Percentiles rank a stretch among this genome's conserved stretches.
phyloP scores from a whole-genome alignment of 2,113 vertebrate genomes.

The Mesocricetus auratus region DNA sequence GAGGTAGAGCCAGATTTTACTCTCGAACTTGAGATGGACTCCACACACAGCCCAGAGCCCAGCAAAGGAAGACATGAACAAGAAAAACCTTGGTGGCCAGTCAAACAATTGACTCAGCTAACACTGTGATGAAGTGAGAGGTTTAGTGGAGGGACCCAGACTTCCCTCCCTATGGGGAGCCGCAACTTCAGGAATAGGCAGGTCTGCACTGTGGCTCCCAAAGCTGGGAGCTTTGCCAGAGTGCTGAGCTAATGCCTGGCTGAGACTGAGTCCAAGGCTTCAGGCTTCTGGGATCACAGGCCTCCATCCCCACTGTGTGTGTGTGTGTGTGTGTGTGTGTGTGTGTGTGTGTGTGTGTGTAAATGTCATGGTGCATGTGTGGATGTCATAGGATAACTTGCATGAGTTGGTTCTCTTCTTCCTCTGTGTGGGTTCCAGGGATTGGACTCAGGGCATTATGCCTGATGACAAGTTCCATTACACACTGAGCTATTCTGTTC shows the following conservation, averaged over 20 bases:
- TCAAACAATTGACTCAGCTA: not conserved
- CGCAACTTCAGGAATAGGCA: not conserved
- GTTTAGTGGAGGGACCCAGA: not conserved
- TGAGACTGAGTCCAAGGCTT: not conserved
- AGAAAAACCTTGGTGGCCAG: not conserved
- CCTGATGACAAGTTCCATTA: not conserved
- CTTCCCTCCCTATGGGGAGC: not conserved
- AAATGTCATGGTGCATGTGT: not conserved
- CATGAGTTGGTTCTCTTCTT: not conserved
- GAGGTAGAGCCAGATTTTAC: not conserved
- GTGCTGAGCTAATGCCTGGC: not conserved
- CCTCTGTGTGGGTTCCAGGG: not conserved
- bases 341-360: not conserved
- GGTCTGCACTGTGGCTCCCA: not conserved
- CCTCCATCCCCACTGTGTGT: not conserved
- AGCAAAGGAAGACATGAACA: not conserved
- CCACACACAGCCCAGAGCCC: not conserved
- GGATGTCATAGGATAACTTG: not conserved
- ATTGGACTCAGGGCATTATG: not conserved
- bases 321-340: not conserved
- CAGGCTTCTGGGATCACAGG: not conserved
- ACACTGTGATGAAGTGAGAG: not conserved
- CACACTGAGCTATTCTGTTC: not conserved
- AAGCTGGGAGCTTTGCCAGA: not conserved
- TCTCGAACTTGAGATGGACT: not conserved